These are phyloP conservation scores for Argyra leucocephala DNA, from an alignment of 2,888 invertebrate genomes.

Conservation along the genomic window DNA sequence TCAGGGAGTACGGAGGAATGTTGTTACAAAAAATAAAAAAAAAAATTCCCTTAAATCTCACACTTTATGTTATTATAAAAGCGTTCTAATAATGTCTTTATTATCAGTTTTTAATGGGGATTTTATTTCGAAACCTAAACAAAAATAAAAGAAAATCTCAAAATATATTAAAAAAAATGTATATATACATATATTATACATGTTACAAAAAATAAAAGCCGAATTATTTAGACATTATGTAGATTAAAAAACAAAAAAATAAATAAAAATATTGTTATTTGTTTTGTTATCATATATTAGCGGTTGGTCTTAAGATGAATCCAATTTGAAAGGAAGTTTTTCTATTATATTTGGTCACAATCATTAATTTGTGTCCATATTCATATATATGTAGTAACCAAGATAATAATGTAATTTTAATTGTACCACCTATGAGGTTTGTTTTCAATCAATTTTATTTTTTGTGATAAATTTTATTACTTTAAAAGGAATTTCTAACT, in stretches of 20 bases:
- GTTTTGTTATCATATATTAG: background rate
- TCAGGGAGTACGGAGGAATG: too few species aligned
- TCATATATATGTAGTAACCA: background rate
- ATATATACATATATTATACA: too few species aligned
- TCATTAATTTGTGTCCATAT: background rate
- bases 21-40: background rate
- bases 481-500: too few species aligned
- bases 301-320: background rate
- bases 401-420: constrained; percentile 4
- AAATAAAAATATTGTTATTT: too few species aligned
- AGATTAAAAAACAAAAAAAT: background rate
- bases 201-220: too few species aligned
- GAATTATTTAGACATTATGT: constrained; percentile 4
- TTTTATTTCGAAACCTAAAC: too few species aligned
- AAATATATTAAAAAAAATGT: too few species aligned
- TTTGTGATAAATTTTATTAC: too few species aligned
- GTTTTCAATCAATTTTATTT: too few species aligned
- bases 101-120: too few species aligned
- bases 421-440: background rate
- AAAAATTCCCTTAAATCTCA: background rate
- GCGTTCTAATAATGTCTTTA: too few species aligned
- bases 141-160: too few species aligned
- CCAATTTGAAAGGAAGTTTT: background rate
- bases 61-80: background rate
- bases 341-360: background rate